Evolutionary conservation across 2,888 invertebrate species (phyloP).

Genomic region (Coelopa pilipes): DNA sequence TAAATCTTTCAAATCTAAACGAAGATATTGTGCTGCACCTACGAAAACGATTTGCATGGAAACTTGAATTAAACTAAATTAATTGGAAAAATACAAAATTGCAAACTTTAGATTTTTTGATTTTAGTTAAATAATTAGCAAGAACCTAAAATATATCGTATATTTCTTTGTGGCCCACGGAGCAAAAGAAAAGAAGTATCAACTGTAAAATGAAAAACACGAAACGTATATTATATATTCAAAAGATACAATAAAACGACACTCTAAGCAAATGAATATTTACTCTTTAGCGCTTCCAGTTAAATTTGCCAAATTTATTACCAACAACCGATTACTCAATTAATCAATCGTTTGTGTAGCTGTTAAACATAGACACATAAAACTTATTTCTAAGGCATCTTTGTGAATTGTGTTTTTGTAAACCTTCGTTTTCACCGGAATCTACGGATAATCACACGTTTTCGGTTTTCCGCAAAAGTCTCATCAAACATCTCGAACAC

Average conservation of each 20-base stretch:
- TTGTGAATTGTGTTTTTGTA: not conserved
- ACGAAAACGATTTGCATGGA: too few relatives aligned
- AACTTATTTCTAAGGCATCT: not conserved
- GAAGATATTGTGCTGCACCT: too few relatives aligned
- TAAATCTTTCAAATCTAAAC: too few relatives aligned
- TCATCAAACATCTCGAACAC: too few relatives aligned
- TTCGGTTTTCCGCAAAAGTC: not conserved
- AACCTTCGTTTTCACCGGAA: not conserved
- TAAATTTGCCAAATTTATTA: slow-evolving; percentile 65
- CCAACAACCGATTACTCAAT: not conserved
- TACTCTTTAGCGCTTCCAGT: slow-evolving; percentile 65
- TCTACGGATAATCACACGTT: not conserved
- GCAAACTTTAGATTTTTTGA: too few relatives aligned
- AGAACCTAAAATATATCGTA: too few relatives aligned
- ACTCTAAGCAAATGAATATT: slow-evolving; percentile 41
- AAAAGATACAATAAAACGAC: slow-evolving; percentile 31
- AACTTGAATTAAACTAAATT: too few relatives aligned
- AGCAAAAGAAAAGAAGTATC: not conserved
- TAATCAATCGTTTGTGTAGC: slow-evolving; percentile 37
- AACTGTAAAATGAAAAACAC: not conserved
- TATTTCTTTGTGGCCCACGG: not conserved
- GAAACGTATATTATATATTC: slow-evolving; percentile 29
- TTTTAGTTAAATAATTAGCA: too few relatives aligned
- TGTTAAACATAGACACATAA: not conserved
- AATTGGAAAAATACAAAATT: too few relatives aligned